Base-by-base conservation (phyloP, 2,797 vertebrate species). In the Fistularia tabacaria region DNA sequence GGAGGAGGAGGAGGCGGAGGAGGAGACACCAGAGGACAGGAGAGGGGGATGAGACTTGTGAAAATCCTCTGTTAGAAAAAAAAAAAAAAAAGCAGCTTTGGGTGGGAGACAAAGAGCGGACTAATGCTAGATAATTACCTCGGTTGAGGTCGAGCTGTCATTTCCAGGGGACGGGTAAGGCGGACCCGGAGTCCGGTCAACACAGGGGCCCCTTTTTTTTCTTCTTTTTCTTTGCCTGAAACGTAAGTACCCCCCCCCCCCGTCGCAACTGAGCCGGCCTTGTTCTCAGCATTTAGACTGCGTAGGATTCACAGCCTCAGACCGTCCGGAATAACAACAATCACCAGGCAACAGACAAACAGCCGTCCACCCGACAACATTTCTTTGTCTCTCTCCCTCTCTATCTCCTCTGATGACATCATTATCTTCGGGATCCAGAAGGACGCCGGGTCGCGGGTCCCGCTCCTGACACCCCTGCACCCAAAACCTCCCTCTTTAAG, bases 1-100 rank as follows among this genome's bases (percentile, higher is more conserved):
- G 25, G 25, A 25, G 25, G 25, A 25, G 25, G 25, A 25, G 25
- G 25, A 2, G 25, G 25, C 25, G 25, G 25, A 25, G 77, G 73
- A 81, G 82, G 78, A 85, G 82, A 79, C 74, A 71, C 59, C 76
- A 66, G 73, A 77, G 68, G 60, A 86, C 70, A 76, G 61, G 54
- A 77, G 74, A 76, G 79, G 78, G 73, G 74, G 79, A 69, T 73
- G 80, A 89, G 84, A 84, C 85, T 81, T 74, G 82, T 81, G 73
- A 84, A 87, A 87, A 89, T 86, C 85, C 81, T 74, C 68, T 73
- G 77, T 72, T 79, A 39, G 62, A 81, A 74, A 74, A 77, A 77
- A 77, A 39, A 63, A 39, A 63, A 81, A 74, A 74, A 77, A 77
- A 77, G 64, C 80, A 76, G 81, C 76, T 89, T 85, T 83, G 57